Evolutionary conservation across 30 jellyfish, hydroid and myxozoan species (phyloP).

Genomic region (Morbakka virulenta): DNA sequence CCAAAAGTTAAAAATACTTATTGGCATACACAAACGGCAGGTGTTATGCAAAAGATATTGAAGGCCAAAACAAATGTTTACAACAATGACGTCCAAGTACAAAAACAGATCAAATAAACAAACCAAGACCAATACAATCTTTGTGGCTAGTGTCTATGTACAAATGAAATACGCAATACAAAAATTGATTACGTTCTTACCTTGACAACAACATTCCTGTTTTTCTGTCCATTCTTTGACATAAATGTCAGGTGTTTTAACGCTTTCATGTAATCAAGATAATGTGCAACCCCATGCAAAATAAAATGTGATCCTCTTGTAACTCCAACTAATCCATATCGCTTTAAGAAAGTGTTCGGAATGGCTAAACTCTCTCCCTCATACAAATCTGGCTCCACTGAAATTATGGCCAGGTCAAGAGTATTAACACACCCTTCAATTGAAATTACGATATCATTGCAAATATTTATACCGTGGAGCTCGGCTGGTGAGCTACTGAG

Average conservation of each 20-base stretch:
- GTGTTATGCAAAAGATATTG: no score
- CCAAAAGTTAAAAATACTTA: no score
- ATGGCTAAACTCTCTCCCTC: conserved; percentile 19
- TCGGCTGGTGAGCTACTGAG: neutral
- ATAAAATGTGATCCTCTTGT: conserved; percentile 18
- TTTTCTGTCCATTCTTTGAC: neutral
- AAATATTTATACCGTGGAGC: conserved; percentile 26
- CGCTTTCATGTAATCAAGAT: conserved; percentile 7
- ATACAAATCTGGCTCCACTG: conserved; percentile 36
- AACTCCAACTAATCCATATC: conserved; percentile 25
- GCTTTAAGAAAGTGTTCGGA: conserved; percentile 24
- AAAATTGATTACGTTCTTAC: conserved; percentile 24
- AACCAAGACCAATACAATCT: no score
- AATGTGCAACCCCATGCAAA: conserved; percentile 35
- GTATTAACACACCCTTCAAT: conserved; percentile 50
- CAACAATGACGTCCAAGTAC: no score
- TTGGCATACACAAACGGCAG: no score
- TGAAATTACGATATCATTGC: conserved; percentile 31
- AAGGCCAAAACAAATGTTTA: no score
- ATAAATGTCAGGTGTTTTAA: conserved; percentile 12
- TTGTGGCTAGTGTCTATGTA: no score
- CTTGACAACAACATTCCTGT: conserved; percentile 7
- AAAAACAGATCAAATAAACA: no score
- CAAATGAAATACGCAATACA: no score
- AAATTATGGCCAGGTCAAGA: conserved; percentile 44